These are phyloP conservation scores for Tortrix viridana DNA, from an alignment of 2,888 invertebrate genomes.

Conservation along the genomic window DNA sequence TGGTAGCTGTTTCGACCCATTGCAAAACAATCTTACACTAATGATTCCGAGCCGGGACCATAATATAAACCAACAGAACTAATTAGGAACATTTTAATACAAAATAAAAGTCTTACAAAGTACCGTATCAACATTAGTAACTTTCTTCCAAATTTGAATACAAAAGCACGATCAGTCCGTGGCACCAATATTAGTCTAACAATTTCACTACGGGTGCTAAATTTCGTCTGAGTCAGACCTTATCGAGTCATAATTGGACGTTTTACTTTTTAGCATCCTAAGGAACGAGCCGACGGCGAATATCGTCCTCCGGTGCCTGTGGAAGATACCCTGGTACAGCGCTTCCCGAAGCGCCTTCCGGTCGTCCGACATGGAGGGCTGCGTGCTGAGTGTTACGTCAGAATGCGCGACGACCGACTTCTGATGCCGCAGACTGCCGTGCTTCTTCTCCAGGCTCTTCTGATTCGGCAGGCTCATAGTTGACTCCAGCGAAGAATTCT, in stretches of 20 bases:
- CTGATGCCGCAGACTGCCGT: conserved; percentile 84
- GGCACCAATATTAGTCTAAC: conserved; percentile 58
- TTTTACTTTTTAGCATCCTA: conserved; percentile 89
- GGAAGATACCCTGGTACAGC: conserved; percentile 90
- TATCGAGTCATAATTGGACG: conserved; percentile 90
- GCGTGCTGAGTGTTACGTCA: conserved; percentile 80
- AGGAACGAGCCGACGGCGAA: conserved; percentile 90
- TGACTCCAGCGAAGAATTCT: conserved; percentile 81
- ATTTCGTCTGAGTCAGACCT: conserved; percentile 84
- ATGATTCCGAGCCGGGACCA: conserved; percentile 23
- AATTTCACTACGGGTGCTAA: conserved; percentile 66
- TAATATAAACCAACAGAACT: conserved; percentile 60
- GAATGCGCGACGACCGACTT: conserved; percentile 85
- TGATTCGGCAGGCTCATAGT: conserved; percentile 82
- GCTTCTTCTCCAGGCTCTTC: conserved; percentile 81
- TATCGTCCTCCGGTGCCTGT: conserved; percentile 89
- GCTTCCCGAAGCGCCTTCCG: conserved; percentile 89
- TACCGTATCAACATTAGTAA: conserved; percentile 58
- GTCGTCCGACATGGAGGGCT: conserved; percentile 81
- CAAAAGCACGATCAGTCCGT: conserved; percentile 76
- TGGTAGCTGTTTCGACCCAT: conserved; percentile 7
- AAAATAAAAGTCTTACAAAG: conserved; percentile 65
- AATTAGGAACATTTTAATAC: conserved; percentile 80
- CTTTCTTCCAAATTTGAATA: conserved; percentile 42
- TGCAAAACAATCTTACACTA: conserved; percentile 16